phyloP scores from a whole-genome alignment of 2,113 vertebrate genomes.

The Castor canadensis region DNA sequence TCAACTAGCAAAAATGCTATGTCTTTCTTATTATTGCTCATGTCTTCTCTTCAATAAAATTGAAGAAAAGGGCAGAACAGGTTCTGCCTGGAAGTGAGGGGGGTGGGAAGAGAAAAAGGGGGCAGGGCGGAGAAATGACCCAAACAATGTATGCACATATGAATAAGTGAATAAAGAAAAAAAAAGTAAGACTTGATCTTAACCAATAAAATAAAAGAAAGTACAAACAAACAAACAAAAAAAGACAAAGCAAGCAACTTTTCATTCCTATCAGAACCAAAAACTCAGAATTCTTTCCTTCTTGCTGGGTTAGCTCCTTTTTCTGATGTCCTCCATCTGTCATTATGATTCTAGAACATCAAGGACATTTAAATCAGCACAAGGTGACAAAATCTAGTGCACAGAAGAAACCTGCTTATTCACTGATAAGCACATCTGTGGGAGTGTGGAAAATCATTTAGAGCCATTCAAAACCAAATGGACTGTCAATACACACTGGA shows the following conservation, averaged over 20 bases:
- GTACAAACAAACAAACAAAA: no score
- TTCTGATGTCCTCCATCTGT: background rate
- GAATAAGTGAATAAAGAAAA: no score
- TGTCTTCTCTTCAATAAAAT: no score
- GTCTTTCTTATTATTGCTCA: no score
- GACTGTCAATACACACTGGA: slow-evolving; percentile 1
- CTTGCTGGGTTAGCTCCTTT: background rate
- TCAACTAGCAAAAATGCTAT: no score
- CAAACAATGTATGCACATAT: no score
- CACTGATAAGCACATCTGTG: slow-evolving; percentile 22
- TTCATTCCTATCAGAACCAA: background rate
- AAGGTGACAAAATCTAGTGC: slow-evolving; percentile 46
- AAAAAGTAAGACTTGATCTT: no score
- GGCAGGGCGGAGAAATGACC: no score
- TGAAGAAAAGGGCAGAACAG: no score
- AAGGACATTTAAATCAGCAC: slow-evolving; percentile 56
- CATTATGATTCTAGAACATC: slow-evolving; percentile 11
- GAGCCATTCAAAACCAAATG: slow-evolving; percentile 11
- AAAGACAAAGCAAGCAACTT: background rate
- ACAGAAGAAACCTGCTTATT: slow-evolving; percentile 19
- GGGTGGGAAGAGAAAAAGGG: no score
- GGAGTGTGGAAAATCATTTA: slow-evolving; percentile 12
- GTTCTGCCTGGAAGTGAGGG: no score
- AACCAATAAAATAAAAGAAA: no score
- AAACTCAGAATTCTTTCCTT: background rate